phyloP scores from a whole-genome alignment of 2,888 invertebrate genomes.

The Petrolisthes cinctipes region DNA sequence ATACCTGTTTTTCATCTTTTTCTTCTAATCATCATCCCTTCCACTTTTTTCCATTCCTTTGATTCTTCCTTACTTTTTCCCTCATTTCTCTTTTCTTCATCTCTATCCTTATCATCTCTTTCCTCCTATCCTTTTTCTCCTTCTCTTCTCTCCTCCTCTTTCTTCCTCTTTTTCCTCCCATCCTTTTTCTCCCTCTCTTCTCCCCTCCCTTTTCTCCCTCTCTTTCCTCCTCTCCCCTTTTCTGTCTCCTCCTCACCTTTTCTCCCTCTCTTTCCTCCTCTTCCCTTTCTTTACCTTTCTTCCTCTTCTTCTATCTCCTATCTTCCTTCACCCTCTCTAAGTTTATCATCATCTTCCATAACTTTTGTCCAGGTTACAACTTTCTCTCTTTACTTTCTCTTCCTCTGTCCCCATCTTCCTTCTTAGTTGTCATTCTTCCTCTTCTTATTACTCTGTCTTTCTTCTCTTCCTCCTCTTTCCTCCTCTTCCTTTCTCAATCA shows the following conservation, averaged over 20 bases:
- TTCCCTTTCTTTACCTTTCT: not conserved
- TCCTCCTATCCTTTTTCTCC: not conserved
- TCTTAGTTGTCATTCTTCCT: not conserved
- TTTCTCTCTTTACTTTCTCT: too few species aligned
- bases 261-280: not conserved
- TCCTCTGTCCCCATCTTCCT: not conserved
- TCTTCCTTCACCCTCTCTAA: too few species aligned
- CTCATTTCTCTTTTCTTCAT: not conserved
- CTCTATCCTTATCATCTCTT: not conserved
- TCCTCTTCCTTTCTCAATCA: not conserved
- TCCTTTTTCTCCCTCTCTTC: not conserved
- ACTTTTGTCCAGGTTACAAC: too few species aligned
- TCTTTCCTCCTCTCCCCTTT: too few species aligned
- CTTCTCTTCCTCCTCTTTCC: too few species aligned
- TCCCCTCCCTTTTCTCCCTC: not conserved
- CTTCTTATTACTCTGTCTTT: too few species aligned
- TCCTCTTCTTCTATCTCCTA: not conserved
- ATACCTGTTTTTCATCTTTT: not conserved
- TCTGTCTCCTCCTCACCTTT: too few species aligned
- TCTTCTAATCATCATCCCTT: constrained; percentile 15
- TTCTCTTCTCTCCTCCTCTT: not conserved
- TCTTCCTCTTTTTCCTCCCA: not conserved
- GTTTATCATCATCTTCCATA: too few species aligned
- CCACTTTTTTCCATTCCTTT: not conserved
- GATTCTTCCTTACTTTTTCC: not conserved